These are phyloP conservation scores for Tortricodes alternella DNA, from an alignment of 2,888 invertebrate species.

Conservation along the genomic window DNA sequence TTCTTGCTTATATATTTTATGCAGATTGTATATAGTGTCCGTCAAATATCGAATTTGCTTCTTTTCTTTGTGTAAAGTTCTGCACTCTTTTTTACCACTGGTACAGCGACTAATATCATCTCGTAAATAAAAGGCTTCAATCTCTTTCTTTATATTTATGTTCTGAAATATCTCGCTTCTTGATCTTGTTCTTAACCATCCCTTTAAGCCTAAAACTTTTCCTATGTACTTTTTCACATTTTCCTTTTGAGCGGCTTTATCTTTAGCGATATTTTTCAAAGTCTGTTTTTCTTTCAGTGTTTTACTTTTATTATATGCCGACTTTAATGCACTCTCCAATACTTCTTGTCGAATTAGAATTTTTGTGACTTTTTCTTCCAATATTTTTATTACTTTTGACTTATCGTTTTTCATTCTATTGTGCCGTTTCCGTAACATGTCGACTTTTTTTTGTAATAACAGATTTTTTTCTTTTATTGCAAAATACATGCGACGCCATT, in stretches of 20 bases:
- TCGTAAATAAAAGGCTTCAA: background rate
- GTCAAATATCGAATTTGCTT: slow-evolving; percentile 13
- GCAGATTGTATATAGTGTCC: background rate
- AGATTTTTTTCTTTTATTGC: background rate
- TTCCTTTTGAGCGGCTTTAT: background rate
- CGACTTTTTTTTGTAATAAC: background rate
- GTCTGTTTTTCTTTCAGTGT: background rate
- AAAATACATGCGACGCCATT: background rate
- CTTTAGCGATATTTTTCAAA: background rate
- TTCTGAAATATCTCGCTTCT: background rate
- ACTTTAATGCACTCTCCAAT: background rate
- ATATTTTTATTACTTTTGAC: background rate
- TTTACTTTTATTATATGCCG: background rate
- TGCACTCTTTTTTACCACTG: slow-evolving; percentile 5
- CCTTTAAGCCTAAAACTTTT: background rate
- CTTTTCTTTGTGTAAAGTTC: slow-evolving; percentile 28
- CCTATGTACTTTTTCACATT: background rate
- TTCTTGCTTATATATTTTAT: slow-evolving; percentile 12
- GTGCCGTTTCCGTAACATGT: background rate
- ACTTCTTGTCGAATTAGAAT: background rate
- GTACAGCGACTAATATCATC: background rate
- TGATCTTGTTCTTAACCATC: background rate
- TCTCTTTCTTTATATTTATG: background rate
- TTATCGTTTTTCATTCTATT: background rate
- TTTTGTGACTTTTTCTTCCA: background rate